phyloP scores from a whole-genome alignment of 2,888 invertebrate species.

The Anodontia alba region DNA sequence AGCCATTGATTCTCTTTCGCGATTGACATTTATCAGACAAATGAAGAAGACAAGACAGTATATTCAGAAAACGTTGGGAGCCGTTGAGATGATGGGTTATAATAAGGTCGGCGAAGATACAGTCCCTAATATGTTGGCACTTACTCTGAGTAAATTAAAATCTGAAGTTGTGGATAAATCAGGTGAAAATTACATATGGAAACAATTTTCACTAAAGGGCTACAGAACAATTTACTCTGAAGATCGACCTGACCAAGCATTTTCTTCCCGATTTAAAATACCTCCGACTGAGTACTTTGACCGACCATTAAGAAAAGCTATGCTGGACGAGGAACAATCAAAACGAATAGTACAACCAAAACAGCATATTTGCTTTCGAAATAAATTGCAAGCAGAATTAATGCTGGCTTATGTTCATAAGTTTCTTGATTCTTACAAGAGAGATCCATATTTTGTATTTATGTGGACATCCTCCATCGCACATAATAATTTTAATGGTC shows the following conservation, averaged over 20 bases:
- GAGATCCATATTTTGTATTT: constrained; percentile 92
- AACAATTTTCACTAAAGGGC: constrained; percentile 51
- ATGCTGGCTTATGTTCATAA: constrained; percentile 84
- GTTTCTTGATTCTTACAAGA: constrained; percentile 88
- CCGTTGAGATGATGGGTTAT: constrained; percentile 65
- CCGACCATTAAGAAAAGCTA: constrained; percentile 63
- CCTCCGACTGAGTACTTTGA: constrained; percentile 69
- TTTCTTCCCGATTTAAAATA: constrained; percentile 52
- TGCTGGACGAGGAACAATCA: constrained; percentile 62
- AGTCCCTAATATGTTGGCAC: constrained; percentile 64
- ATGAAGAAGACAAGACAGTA: constrained; percentile 68
- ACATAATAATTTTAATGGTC: constrained; percentile 81
- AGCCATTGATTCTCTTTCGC: constrained; percentile 67
- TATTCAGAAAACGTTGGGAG: constrained; percentile 55
- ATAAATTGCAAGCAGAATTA: constrained; percentile 87
- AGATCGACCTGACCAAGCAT: constrained; percentile 61
- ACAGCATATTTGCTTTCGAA: constrained; percentile 88
- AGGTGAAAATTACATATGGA: constrained; percentile 63
- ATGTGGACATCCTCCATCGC: constrained; percentile 95
- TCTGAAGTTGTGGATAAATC: constrained; percentile 44
- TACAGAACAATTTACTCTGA: constrained; percentile 65
- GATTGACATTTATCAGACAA: constrained; percentile 64
- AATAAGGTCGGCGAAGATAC: constrained; percentile 72
- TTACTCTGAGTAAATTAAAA: constrained; percentile 42
- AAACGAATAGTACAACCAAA: constrained; percentile 64